Evolutionary conservation across 2,797 vertebrate genomes (phyloP).

Genomic region (Falco peregrinus): DNA sequence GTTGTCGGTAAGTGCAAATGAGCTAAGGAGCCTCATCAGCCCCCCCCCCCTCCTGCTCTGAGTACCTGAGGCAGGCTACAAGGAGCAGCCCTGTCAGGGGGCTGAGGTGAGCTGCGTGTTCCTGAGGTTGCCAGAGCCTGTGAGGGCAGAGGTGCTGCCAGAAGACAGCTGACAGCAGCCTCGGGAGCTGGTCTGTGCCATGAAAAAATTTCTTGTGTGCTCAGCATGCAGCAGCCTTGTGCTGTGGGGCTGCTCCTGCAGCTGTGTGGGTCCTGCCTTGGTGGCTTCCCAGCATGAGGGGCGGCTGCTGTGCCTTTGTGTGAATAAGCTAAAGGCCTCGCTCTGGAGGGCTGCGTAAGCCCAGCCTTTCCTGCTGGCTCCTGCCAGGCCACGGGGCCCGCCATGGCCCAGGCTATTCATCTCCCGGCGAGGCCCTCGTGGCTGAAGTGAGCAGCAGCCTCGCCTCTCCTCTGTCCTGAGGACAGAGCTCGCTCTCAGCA

Average conservation of each 20-base stretch:
- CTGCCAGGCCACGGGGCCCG: accelerated
- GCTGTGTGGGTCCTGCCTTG: accelerated
- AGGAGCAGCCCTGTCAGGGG: not conserved
- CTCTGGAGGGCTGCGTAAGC: not conserved
- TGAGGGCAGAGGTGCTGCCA: too few species aligned
- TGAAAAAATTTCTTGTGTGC: too few species aligned
- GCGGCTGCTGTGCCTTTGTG: not conserved
- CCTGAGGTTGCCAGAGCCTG: accelerated
- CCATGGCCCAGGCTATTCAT: not conserved
- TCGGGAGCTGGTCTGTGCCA: accelerated
- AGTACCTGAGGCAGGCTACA: not conserved
- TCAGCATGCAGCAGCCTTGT: accelerated
- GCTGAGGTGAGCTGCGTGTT: accelerated
- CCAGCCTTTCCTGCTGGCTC: not conserved
- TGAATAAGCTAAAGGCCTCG: not conserved
- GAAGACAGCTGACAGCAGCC: accelerated
- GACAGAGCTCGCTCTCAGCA: not conserved
- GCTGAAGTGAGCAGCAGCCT: conserved; percentile 22
- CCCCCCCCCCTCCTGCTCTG: accelerated
- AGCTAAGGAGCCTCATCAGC: not conserved
- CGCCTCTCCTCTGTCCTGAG: not conserved
- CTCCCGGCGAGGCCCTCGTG: accelerated
- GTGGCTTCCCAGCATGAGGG: accelerated
- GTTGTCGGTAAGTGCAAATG: not conserved
- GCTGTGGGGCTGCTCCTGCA: accelerated